Percentiles rank a stretch among this genome's conserved stretches.
Conservation (phyloP, 92 coral and sea anemone species). For the Umimayanthus chanpuru region DNA sequence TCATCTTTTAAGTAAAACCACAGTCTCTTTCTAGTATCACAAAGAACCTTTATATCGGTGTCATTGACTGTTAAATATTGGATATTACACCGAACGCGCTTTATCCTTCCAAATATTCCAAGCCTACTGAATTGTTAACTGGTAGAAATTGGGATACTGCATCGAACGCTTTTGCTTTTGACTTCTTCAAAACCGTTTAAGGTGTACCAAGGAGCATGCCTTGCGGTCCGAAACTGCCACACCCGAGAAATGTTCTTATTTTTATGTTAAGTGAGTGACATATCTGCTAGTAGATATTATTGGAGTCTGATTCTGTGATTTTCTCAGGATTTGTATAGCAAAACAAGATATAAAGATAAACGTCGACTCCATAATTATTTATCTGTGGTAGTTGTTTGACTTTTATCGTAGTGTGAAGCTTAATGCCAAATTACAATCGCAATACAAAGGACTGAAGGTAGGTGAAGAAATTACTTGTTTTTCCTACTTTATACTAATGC, state of each 20-base stretch:
- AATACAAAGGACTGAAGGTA: not conserved
- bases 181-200: too few species aligned
- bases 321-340: not conserved
- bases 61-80: too few species aligned
- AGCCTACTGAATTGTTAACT: too few species aligned
- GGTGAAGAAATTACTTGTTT: not conserved
- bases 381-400: not conserved
- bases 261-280: not conserved
- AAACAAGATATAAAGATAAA: not conserved
- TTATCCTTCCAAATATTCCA: too few species aligned
- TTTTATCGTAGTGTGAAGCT: not conserved
- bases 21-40: not conserved
- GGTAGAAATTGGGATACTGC: not conserved
- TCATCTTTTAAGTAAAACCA: constrained; percentile 3
- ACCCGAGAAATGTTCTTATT: not conserved
- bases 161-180: too few species aligned
- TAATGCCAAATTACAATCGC: not conserved
- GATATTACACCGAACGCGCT: too few species aligned
- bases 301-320: not conserved
- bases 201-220: too few species aligned
- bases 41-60: too few species aligned
- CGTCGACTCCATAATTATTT: not conserved
- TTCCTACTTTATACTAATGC: too few species aligned
- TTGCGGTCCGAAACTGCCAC: not conserved
- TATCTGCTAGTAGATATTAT: not conserved